Evolutionary conservation across 2,113 vertebrate genomes (phyloP).

Genomic region (Peromyscus leucopus): DNA sequence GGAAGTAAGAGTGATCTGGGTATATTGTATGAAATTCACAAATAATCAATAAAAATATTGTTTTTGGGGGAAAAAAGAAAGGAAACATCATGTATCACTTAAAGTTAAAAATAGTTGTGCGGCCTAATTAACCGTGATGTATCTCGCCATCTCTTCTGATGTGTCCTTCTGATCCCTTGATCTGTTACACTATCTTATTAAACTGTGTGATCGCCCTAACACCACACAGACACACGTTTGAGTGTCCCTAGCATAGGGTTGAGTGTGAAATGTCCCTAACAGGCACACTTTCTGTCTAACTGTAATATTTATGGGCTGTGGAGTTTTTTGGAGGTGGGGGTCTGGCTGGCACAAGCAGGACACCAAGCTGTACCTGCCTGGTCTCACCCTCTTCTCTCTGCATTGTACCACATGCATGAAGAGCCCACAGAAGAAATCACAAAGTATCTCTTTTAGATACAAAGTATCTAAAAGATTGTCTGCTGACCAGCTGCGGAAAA

Average conservation of each 20-base stretch:
- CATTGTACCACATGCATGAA: not conserved
- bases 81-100: too few relatives aligned
- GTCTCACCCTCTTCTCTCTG: not conserved
- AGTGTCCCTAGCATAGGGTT: not conserved
- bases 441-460: not conserved
- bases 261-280: not conserved
- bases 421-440: not conserved
- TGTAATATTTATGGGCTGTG: too few relatives aligned
- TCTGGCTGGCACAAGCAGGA: not conserved
- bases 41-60: too few relatives aligned
- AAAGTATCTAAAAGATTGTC: not conserved
- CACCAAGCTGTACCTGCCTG: not conserved
- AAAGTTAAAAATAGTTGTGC: not conserved
- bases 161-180: not conserved
- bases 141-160: not conserved
- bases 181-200: not conserved
- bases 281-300: not conserved
- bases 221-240: not conserved
- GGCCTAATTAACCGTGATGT: not conserved
- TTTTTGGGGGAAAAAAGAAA: too few relatives aligned
- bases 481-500: not conserved
- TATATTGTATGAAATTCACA: too few relatives aligned
- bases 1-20: too few relatives aligned
- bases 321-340: not conserved
- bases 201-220: not conserved